Base-by-base conservation (phyloP, 2,888 invertebrate species). In the Caenorhabditis doughertyi region DNA sequence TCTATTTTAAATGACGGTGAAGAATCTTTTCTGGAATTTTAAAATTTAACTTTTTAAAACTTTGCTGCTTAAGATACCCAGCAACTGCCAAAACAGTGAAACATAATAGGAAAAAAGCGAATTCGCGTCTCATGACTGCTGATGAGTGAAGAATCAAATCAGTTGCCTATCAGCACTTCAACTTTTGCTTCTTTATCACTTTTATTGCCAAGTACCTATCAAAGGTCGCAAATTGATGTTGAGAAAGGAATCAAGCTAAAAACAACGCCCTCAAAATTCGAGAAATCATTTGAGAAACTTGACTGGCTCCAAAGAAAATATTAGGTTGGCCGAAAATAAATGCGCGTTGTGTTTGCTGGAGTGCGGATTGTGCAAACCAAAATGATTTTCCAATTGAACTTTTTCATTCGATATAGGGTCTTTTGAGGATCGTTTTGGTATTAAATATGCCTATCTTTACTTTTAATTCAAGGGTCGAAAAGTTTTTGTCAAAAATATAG, bases 1-100 rank as follows among this genome's bases (percentile, higher is more conserved):
- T 81, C 76, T 13, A 81, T 72, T 44, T 76, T 65, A 60, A 81
- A 81, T 0, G 81, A 81, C 13, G 81, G 81, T 11, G 76, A 80
- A 1, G 73, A 73, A 25, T 80, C 80, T 27, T 55, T 80, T 53
- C 80, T 80, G 29, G n/a, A 70, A 35, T 13, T 16, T n/a, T 11
- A 27, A 2, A 7, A 13, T 58, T 21, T 4, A 11, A 18, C 13
- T 23, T 35, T 39, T 1, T 21, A 13, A 29, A 21, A 3, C 16
- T 7, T 49, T 35, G n/a, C 8, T 23, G 25, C 27, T 25, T 25
- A 27, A 51, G 5, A n/a, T 74, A 74, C 74, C 68, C 77, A 21
- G 53, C 16, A 68, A 56, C 51, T 23, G 21, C 25, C 7, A 49
- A 51, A 42, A 68, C 7, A n/a, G 42, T 25, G 3, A 32, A 56